Conservation (phyloP, 2,113 vertebrate species). For the Erpornis zantholeuca region DNA sequence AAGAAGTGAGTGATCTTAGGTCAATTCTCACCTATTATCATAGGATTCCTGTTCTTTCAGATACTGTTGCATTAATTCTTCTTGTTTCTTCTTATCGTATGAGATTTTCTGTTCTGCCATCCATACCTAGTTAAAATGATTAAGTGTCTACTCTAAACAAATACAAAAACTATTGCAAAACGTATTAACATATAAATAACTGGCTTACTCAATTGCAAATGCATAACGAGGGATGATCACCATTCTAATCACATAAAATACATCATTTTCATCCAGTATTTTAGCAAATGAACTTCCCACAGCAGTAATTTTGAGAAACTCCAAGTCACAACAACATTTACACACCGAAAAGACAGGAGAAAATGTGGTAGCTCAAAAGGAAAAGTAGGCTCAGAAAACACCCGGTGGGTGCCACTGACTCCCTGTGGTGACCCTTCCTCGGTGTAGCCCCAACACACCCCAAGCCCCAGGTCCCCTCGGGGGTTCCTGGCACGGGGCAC, state of each 20-base stretch:
- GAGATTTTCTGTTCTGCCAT: constrained; percentile 98
- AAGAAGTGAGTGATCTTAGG: neutral
- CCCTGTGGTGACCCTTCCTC: accelerated
- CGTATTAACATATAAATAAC: accelerated
- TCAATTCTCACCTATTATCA: constrained; percentile 88
- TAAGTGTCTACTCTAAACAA: neutral
- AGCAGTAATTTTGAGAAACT: neutral
- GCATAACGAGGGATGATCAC: neutral
- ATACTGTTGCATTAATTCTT: constrained; percentile 96
- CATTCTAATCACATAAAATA: accelerated
- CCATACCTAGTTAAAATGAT: constrained; percentile 87
- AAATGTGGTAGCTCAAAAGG: neutral
- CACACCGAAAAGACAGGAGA: neutral
- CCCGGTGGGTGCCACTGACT: accelerated
- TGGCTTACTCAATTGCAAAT: neutral
- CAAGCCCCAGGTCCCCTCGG: accelerated
- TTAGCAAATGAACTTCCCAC: neutral
- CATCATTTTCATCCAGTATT: neutral
- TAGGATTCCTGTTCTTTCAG: constrained; percentile 97
- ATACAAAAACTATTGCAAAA: neutral
- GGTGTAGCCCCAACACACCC: accelerated
- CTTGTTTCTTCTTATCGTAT: constrained; percentile 96
- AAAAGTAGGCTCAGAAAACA: accelerated
- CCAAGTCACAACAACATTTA: neutral
- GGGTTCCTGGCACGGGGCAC: accelerated